Evolutionary conservation across 2,113 vertebrate genomes (phyloP), one percentile per base, ranked within the genome.

Genomic region (Mystacornis crossleyi): DNA sequence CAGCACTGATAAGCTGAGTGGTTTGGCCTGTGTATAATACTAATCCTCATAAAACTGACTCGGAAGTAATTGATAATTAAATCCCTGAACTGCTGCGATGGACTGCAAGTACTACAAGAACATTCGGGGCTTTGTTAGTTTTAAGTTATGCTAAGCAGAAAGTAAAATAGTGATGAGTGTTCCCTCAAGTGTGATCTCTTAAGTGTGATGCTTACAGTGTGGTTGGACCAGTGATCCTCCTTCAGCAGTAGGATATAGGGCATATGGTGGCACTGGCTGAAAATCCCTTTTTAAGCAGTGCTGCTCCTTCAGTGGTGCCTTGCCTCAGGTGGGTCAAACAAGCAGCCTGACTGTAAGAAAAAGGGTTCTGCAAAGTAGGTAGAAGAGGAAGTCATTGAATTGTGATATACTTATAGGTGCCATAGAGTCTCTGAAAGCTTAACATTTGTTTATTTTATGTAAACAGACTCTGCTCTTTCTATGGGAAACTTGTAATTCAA

Each of bases 31-130:
- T 25, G 38, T 77, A n/a, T 81, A 77, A 74, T 81, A 57, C 38
- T 82, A 83, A 93, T 86, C 61, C 45, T 86, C 67, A 81, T 83
- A 81, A 90, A 94, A 81, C 45, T 66, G 74, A n/a, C 61, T 91
- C 42, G 54, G 25, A 92, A 86, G 40, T 81, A 89, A 84, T 89
- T 96, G 85, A 67, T 86, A 90, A 89, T 93, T 87, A 94, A 94
- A 96, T 89, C 81, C 71, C 69, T 73, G 66, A 81, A 47, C 36
- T 51, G 55, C 91, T 66, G 23, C 33, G 60, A 33, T 67, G 62
- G 66, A 36, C 67, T 91, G 48, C 34, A 94, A 70, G 65, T 50
- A 8, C 8, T 79, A 19, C 25, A 70, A 65, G 51, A 81, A 58
- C 42, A 38, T 84, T 84, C 92, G 73, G 31, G 60, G 18, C 21